Evolutionary conservation across 2,113 vertebrate species (phyloP), one percentile per base, ranked within the genome.

Genomic region (Isichthys henryi): DNA sequence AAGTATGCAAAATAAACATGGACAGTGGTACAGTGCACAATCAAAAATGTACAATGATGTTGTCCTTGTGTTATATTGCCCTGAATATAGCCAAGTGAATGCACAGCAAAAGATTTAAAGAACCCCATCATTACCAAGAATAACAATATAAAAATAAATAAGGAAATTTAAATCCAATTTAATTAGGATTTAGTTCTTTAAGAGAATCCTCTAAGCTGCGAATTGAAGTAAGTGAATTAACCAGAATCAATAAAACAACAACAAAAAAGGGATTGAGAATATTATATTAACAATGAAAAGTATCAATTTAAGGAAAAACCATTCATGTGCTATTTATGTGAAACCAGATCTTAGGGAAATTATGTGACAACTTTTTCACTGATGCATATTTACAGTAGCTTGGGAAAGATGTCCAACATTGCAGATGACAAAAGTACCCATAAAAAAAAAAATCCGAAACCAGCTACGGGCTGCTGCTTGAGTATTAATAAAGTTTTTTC

Each of bases 151-250:
- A 80, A 43, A 35, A 17, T 77, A 43, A 80, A 39, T 6, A 70
- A 70, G n/a, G n/a, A 80, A 80, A 43, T 80, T 80, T 80, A 17
- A 39, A 80, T 80, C 35, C 31, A 80, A 19, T 80, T 80, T 35
- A 80, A 80, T 80, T 80, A 39, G 74, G 74, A 80, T 80, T 80
- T 80, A 35, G 23, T 86, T n/a, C 83, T 50, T 86, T 50, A 50
- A n/a, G 23, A 48, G 23, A 49, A 27, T 86, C 45, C 4, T 48
- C 83, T 46, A 86, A 86, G 45, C 83, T 50, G 45, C 48, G 31
- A n/a, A n/a, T n/a, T n/a, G n/a, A n/a, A n/a, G n/a, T 50, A 86
- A 86, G 23, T 86, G 83, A 86, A 86, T 48, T 86, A 48, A 80
- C 35, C 17, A 80, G 80, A 46, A n/a, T 49, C 19, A 15, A 9